Evolutionary conservation across 92 coral and sea anemone genomes (phyloP).

Genomic region (Umimayanthus kanabou): DNA sequence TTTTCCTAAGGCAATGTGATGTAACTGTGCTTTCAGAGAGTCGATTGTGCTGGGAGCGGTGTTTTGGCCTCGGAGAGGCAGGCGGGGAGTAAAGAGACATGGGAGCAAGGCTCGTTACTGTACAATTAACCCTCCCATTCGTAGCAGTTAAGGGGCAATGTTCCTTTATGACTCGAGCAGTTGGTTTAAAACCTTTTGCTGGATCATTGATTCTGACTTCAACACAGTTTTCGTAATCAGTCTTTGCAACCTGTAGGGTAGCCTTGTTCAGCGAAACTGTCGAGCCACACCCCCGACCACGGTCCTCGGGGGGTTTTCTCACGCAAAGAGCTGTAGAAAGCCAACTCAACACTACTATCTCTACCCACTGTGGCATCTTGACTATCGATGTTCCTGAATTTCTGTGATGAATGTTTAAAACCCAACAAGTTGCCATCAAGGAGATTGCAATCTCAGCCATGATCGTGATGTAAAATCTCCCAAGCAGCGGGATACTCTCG

Average conservation of each 20-base stretch:
- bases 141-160: not conserved
- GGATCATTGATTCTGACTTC: slow-evolving; percentile 35
- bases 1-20: slow-evolving; percentile 5
- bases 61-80: not conserved
- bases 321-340: slow-evolving; percentile 66
- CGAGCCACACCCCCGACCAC: not conserved
- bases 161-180: not conserved
- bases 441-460: slow-evolving; percentile 88
- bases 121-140: not conserved
- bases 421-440: slow-evolving; percentile 86
- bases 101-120: not conserved
- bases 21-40: slow-evolving; percentile 32
- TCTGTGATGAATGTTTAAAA: slow-evolving; percentile 79
- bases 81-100: not conserved
- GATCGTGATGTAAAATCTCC: slow-evolving; percentile 83
- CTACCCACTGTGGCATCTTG: slow-evolving; percentile 70
- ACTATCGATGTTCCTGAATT: slow-evolving; percentile 70
- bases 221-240: not conserved
- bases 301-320: slow-evolving; percentile 52
- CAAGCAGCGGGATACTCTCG: slow-evolving; percentile 81
- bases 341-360: slow-evolving; percentile 63
- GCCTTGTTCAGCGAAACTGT: slow-evolving; percentile 1
- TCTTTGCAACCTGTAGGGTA: not conserved
- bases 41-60: slow-evolving; percentile 1
- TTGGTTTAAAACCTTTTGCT: not conserved